phyloP scores from a whole-genome alignment of 37 sponge, comb jelly and placozoan species.

The Mnemiopsis leidyi region DNA sequence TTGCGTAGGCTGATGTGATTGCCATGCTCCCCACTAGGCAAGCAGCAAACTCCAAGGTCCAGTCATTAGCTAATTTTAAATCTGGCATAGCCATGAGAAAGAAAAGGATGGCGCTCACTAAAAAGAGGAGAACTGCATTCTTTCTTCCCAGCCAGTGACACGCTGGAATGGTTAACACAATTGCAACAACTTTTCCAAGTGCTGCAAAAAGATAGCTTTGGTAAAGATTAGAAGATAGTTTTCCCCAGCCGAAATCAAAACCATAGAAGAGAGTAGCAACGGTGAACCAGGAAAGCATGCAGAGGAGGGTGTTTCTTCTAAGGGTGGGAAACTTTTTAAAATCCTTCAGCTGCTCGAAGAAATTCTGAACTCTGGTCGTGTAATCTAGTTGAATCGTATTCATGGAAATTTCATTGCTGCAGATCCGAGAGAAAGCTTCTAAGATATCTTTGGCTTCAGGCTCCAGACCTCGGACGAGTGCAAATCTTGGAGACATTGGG shows the following conservation, averaged over 20 bases:
- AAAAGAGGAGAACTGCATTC: not conserved
- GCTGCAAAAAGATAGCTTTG: not conserved
- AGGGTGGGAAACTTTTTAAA: not conserved
- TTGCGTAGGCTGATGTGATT: not conserved
- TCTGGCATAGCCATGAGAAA: not conserved
- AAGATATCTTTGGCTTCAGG: not conserved
- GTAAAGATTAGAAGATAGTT: not conserved
- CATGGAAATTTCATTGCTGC: not conserved
- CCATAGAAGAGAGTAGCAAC: constrained; percentile 18
- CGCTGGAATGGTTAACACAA: not conserved
- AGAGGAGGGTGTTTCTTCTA: not conserved
- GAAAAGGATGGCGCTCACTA: not conserved
- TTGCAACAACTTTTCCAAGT: not conserved
- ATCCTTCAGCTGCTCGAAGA: not conserved
- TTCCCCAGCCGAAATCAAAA: constrained; percentile 10
- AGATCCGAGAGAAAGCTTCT: not conserved
- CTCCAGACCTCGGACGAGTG: not conserved
- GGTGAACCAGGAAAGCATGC: not conserved
- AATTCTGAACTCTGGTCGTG: not conserved
- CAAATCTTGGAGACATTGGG: not conserved
- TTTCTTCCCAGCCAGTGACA: not conserved
- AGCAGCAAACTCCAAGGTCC: not conserved
- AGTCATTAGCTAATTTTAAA: not conserved
- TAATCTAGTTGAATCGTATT: not conserved
- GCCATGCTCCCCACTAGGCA: not conserved